Conservation (phyloP, 64 coral and sea anemone genomes). For the Actinia equina region DNA sequence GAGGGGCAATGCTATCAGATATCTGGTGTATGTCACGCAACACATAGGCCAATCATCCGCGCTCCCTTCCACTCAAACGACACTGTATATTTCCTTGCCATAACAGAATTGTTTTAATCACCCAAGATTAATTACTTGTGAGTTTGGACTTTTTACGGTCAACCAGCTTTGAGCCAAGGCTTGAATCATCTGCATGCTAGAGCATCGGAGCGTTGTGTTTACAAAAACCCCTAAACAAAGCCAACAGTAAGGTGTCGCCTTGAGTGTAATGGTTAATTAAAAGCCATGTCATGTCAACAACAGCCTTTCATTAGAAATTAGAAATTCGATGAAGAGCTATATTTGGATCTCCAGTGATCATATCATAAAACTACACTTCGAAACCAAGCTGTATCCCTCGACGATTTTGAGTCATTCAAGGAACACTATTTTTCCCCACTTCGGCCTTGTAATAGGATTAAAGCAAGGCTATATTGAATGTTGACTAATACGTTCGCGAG, state of each 20-base stretch:
- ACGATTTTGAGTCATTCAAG: neutral
- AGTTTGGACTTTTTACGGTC: constrained; percentile 5
- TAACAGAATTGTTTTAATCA: neutral
- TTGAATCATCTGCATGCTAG: neutral
- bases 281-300: constrained; percentile 64
- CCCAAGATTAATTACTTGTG: neutral
- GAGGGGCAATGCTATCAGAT: neutral
- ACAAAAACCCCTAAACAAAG: constrained; percentile 12
- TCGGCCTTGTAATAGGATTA: constrained; percentile 25
- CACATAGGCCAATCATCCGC: neutral
- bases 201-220: constrained; percentile 14
- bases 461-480: constrained; percentile 18
- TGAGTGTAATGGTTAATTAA: constrained; percentile 56
- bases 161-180: neutral
- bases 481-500: neutral
- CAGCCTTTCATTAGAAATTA: constrained; percentile 55
- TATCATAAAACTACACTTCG: neutral
- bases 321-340: constrained; percentile 53
- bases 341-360: constrained; percentile 2
- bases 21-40: neutral
- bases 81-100: neutral
- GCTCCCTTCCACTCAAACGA: neutral
- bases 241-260: constrained; percentile 3
- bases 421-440: neutral
- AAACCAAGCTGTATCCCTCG: neutral